Conservation (phyloP, 2,113 vertebrate species). For the Podilymbus podiceps region DNA sequence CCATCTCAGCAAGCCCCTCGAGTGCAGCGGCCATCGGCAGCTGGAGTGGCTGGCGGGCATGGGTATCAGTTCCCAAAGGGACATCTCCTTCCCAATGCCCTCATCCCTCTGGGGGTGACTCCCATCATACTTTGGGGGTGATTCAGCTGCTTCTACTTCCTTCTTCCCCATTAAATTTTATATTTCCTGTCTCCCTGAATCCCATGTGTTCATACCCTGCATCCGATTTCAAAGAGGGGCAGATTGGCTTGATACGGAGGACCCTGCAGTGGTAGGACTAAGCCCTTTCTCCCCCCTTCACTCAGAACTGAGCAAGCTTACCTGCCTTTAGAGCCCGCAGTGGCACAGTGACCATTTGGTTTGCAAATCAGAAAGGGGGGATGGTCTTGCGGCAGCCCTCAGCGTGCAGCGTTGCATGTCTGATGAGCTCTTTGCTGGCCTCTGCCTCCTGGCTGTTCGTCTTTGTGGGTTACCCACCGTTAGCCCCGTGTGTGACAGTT, state of each 20-base stretch:
- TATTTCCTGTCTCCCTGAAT: not conserved
- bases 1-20: not conserved
- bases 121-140: not conserved
- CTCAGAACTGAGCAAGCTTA: not conserved
- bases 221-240: not conserved
- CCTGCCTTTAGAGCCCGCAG: rapidly evolving
- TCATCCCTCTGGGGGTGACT: not conserved
- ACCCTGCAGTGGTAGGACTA: rapidly evolving
- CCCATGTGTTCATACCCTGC: rapidly evolving
- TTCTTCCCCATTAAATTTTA: not conserved
- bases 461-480: not conserved
- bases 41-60: rapidly evolving
- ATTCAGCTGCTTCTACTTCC: not conserved
- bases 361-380: not conserved
- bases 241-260: not conserved
- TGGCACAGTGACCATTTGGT: rapidly evolving
- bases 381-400: not conserved
- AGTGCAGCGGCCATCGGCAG: not conserved
- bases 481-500: not conserved
- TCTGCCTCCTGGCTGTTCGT: not conserved
- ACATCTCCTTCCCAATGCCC: not conserved
- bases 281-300: not conserved
- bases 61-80: not conserved
- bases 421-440: not conserved
- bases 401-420: rapidly evolving